Evolutionary conservation across 2,113 vertebrate species (phyloP).

Genomic region (Sturnira hondurensis): DNA sequence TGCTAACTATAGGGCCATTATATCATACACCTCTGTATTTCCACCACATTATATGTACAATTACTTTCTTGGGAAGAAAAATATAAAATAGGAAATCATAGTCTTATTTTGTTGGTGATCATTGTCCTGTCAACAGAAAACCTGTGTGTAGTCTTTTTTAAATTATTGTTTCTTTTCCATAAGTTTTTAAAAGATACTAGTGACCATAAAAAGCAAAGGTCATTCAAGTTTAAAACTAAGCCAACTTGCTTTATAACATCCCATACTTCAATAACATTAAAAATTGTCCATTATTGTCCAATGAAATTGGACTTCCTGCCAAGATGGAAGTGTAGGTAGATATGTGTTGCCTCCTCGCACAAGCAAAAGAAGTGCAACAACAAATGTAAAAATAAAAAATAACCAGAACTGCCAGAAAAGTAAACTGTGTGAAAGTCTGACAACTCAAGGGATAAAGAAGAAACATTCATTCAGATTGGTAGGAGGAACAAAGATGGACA

Average conservation of each 20-base stretch:
- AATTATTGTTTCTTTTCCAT: background rate
- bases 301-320: too few relatives aligned
- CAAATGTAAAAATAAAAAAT: too few relatives aligned
- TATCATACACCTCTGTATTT: background rate
- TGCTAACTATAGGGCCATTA: background rate
- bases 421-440: too few relatives aligned
- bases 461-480: too few relatives aligned
- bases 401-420: too few relatives aligned
- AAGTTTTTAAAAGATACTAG: background rate
- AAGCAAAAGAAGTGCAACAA: too few relatives aligned
- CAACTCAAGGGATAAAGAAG: too few relatives aligned
- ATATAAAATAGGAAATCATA: background rate
- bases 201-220: background rate
- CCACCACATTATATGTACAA: background rate
- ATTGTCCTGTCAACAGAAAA: background rate
- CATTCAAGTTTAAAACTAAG: constrained; percentile 25
- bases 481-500: too few relatives aligned
- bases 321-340: too few relatives aligned
- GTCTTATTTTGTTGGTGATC: background rate
- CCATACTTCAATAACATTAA: background rate
- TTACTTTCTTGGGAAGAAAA: background rate
- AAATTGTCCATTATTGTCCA: background rate
- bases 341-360: too few relatives aligned
- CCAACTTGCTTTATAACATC: background rate
- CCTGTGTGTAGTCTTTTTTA: background rate